phyloP scores from a whole-genome alignment of 2,113 vertebrate species.

The Saccopteryx bilineata region DNA sequence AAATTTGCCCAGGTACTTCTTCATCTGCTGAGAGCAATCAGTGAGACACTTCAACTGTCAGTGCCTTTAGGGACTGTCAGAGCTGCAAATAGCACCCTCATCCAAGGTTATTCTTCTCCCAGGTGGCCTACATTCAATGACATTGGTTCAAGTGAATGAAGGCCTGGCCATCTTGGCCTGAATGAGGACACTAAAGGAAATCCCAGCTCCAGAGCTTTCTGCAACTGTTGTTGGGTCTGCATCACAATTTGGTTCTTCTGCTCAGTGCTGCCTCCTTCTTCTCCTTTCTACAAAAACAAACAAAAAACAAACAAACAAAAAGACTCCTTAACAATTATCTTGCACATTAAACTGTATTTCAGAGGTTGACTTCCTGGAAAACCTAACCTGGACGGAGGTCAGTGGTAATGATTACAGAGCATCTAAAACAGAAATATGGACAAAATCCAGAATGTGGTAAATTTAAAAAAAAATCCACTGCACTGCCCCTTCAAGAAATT shows the following conservation, averaged over 20 bases:
- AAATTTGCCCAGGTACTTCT: not conserved
- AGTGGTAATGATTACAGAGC: not conserved
- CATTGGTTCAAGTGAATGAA: rapidly evolving
- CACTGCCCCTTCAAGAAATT: not conserved
- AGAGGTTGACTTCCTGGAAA: not conserved
- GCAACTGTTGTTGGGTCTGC: no score
- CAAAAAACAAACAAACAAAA: no score
- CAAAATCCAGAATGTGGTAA: not conserved
- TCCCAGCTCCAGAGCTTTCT: not conserved
- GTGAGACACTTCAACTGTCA: not conserved
- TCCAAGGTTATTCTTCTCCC: not conserved
- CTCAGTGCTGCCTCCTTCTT: not conserved
- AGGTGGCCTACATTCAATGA: no score
- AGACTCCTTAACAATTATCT: not conserved
- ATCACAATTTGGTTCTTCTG: not conserved
- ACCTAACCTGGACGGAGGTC: not conserved
- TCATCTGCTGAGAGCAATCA: not conserved
- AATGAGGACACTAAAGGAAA: not conserved
- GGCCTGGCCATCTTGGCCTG: not conserved
- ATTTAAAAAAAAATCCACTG: not conserved
- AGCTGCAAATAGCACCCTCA: not conserved
- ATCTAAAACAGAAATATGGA: not conserved
- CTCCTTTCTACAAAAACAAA: not conserved
- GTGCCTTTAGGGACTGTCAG: not conserved
- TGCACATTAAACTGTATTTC: not conserved